phyloP scores from a whole-genome alignment of 2,797 vertebrate species.

The Catharus ustulatus region DNA sequence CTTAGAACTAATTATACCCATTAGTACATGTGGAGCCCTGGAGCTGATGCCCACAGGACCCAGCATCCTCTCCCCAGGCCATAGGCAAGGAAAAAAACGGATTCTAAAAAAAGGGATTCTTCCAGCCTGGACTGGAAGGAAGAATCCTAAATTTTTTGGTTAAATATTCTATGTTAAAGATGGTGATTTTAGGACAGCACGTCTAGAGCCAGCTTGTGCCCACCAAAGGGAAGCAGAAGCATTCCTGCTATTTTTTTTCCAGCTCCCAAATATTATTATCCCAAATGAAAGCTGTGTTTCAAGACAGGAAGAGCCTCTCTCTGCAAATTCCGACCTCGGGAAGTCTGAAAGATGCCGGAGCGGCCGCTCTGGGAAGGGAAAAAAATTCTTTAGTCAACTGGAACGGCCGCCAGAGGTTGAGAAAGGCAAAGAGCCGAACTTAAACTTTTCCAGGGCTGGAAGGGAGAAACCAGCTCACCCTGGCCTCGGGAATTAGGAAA shows the following conservation, averaged over 20 bases:
- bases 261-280: neutral
- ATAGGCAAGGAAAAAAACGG: neutral
- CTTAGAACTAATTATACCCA: neutral
- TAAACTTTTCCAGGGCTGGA: neutral
- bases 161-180: neutral
- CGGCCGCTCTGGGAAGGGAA: neutral
- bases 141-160: neutral
- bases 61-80: neutral
- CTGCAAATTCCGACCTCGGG: neutral
- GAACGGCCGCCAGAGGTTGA: neutral
- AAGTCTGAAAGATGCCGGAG: neutral
- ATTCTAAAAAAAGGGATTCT: neutral
- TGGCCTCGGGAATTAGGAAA: neutral
- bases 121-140: neutral
- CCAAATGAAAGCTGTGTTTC: neutral
- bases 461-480: conserved; percentile 24
- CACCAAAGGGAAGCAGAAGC: neutral
- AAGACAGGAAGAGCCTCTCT: neutral
- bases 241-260: neutral
- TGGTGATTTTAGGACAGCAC: neutral
- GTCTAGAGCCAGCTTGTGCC: neutral
- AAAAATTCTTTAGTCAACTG: conserved; percentile 1
- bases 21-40: neutral
- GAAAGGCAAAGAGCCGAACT: neutral
- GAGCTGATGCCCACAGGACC: neutral